A percentile compares a stretch with the other conserved stretches of the same genome.
phyloP scores from a whole-genome alignment of 2,113 vertebrate species.

The Noturus placidus region DNA sequence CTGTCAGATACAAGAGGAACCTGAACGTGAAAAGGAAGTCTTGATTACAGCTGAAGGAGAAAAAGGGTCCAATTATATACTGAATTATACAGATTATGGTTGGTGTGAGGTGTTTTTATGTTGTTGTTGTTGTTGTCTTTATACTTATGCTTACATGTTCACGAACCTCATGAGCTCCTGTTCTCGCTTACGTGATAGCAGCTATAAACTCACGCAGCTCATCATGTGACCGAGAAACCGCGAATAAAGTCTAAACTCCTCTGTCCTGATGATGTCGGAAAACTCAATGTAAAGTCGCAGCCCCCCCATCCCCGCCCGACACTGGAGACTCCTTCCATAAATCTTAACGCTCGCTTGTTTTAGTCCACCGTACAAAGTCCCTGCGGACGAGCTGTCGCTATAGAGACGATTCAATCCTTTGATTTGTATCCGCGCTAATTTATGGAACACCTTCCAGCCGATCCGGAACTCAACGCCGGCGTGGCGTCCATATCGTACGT shows the following conservation, averaged over 20 bases:
- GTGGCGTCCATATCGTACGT: neutral
- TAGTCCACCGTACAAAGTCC: neutral
- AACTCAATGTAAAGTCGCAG: neutral
- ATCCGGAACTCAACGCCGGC: neutral
- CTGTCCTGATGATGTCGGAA: neutral
- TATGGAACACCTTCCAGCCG: neutral
- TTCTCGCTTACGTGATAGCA: neutral
- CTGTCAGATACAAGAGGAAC: slow-evolving; percentile 45
- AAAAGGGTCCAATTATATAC: slow-evolving; percentile 28
- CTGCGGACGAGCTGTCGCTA: neutral
- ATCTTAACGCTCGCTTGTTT: neutral
- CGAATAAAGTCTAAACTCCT: neutral
- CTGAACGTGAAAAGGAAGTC: slow-evolving; percentile 29
- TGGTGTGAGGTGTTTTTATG: neutral
- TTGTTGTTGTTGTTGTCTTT: neutral
- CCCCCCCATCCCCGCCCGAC: neutral
- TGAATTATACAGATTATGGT: slow-evolving; percentile 39
- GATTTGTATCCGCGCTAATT: neutral
- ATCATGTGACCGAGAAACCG: too few species aligned
- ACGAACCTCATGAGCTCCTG: neutral
- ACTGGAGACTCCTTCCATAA: neutral
- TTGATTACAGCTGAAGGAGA: slow-evolving; percentile 20
- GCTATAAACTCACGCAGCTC: neutral
- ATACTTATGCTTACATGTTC: neutral
- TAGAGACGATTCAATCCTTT: neutral